A percentile compares a stretch with the other conserved stretches of the same genome.
Evolutionary conservation across 2,888 invertebrate species (phyloP).

Genomic region (Trissolcus japonicus): DNA sequence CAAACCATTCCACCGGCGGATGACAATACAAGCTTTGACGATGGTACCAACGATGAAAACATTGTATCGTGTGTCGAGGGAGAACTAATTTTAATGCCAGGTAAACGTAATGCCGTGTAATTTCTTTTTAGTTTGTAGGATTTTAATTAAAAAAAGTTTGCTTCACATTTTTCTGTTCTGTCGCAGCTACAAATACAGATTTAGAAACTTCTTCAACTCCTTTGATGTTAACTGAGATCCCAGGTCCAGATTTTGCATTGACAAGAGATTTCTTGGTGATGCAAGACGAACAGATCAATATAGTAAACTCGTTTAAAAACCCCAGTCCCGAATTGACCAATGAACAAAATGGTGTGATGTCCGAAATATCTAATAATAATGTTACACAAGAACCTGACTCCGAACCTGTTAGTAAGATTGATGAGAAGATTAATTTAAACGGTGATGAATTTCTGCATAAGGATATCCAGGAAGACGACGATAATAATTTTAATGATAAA

Average conservation of each 20-base stretch:
- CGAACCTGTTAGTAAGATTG: conserved; percentile 10
- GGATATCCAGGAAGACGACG: conserved; percentile 26
- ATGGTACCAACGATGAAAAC: conserved; percentile 66
- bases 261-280: conserved; percentile 73
- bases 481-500: conserved; percentile 38
- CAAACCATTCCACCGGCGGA: conserved; percentile 64
- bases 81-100: conserved; percentile 73
- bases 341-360: conserved; percentile 41
- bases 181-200: conserved; percentile 67
- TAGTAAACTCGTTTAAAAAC: conserved; percentile 69
- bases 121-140: too few species aligned
- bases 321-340: conserved; percentile 63
- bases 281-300: conserved; percentile 74
- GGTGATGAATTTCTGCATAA: conserved; percentile 32
- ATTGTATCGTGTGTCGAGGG: conserved; percentile 68
- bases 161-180: too few species aligned
- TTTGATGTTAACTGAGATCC: conserved; percentile 70
- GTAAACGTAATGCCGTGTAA: too few species aligned
- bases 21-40: conserved; percentile 67
- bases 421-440: conserved; percentile 52
- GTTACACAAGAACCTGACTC: conserved; percentile 23
- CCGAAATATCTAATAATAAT: conserved; percentile 41
- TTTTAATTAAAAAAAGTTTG: too few species aligned
- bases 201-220: conserved; percentile 69
- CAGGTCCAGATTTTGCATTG: conserved; percentile 70